Evolutionary conservation across 2,113 vertebrate species (phyloP).

Genomic region (Sardina pilchardus): DNA sequence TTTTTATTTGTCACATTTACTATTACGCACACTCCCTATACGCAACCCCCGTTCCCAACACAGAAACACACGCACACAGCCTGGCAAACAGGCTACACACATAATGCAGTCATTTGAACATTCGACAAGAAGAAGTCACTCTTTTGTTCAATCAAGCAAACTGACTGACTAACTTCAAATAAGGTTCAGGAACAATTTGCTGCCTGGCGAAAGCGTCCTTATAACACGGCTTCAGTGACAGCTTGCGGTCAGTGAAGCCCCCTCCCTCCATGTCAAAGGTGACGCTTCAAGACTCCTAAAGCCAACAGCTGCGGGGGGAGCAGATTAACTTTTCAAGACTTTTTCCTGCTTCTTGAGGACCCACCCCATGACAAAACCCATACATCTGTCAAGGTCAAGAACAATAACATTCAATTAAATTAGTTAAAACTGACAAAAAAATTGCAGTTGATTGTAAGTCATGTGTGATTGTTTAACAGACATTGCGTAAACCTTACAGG

Average conservation of each 20-base stretch:
- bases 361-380: conserved; percentile 68
- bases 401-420: conserved; percentile 68
- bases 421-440: conserved; percentile 68
- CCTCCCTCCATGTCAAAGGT: conserved; percentile 85
- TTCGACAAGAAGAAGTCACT: conserved; percentile 39
- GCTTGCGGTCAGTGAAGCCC: conserved; percentile 81
- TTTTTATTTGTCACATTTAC: neutral
- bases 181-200: conserved; percentile 60
- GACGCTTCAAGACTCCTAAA: conserved; percentile 86
- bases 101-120: conserved; percentile 16
- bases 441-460: conserved; percentile 75
- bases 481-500: neutral
- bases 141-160: conserved; percentile 31
- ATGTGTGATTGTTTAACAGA: conserved; percentile 54
- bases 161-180: conserved; percentile 45
- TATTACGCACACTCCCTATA: neutral
- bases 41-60: neutral
- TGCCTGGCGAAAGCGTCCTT: conserved; percentile 64
- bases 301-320: conserved; percentile 82
- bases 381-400: conserved; percentile 78
- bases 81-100: neutral
- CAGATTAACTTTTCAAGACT: conserved; percentile 85
- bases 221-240: conserved; percentile 70
- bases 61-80: neutral
- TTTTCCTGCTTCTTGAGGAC: conserved; percentile 79